Percentiles rank a stretch among this genome's conserved stretches.
These are phyloP conservation scores for Oreortyx pictus DNA, from an alignment of 2,797 vertebrate species.

Conservation along the genomic window DNA sequence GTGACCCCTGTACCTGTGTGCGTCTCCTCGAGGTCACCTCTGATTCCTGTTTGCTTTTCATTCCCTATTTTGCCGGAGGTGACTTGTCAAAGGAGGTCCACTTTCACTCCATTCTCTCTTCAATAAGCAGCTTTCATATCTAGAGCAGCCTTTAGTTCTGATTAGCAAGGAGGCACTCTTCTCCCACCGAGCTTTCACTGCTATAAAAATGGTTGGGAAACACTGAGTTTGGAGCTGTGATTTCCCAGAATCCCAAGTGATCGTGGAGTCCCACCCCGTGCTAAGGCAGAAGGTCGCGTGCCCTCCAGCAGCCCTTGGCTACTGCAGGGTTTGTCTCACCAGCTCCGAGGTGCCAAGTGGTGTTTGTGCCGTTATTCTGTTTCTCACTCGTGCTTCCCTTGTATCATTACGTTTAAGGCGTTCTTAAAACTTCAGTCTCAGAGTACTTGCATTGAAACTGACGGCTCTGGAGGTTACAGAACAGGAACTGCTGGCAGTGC, in stretches of 20 bases:
- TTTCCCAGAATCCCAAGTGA: background rate
- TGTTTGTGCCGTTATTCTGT: background rate
- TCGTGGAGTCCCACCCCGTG: no score
- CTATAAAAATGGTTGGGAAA: background rate
- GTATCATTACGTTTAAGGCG: fast-evolving
- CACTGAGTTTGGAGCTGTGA: background rate
- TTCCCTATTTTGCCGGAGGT: background rate
- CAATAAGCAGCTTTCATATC: background rate
- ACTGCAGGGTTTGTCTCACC: background rate
- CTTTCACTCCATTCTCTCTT: background rate
- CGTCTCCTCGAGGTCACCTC: background rate
- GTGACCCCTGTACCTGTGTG: background rate
- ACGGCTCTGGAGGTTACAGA: background rate
- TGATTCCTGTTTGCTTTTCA: background rate
- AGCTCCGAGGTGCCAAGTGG: background rate
- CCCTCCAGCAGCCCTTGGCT: background rate
- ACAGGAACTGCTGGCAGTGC: background rate
- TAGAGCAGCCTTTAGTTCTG: background rate
- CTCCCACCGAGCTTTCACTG: background rate
- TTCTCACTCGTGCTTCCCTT: background rate
- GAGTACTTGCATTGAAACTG: background rate
- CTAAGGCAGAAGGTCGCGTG: no score
- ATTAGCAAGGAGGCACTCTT: background rate
- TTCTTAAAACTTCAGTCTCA: background rate
- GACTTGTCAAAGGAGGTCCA: background rate